Percentiles rank a stretch among this genome's conserved stretches.
phyloP scores from a whole-genome alignment of 2,888 invertebrate species.

The Apoderus coryli region DNA sequence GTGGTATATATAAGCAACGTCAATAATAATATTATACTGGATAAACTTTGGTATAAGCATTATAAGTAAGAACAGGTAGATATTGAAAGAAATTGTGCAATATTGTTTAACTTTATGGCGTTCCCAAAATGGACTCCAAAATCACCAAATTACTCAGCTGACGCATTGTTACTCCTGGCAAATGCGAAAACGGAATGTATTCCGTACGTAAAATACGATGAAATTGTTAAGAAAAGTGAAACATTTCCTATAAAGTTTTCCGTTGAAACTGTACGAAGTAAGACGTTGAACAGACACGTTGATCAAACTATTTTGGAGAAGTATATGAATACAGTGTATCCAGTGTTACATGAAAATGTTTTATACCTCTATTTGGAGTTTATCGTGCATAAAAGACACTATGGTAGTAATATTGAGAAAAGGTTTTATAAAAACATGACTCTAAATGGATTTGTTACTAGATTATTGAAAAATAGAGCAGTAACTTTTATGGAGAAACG shows the following conservation, averaged over 20 bases:
- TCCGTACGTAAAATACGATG: conserved; percentile 17
- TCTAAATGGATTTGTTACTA: conserved; percentile 35
- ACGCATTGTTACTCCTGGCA: too few species aligned
- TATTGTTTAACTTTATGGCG: too few species aligned
- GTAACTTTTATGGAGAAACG: conserved; percentile 31
- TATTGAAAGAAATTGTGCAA: too few species aligned
- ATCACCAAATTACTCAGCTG: too few species aligned
- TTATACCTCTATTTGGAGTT: conserved; percentile 47
- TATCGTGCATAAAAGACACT: conserved; percentile 43
- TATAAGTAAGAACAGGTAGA: too few species aligned
- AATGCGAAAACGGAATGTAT: too few species aligned
- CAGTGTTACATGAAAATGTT: conserved; percentile 51
- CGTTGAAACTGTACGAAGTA: conserved; percentile 27
- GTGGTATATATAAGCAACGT: too few species aligned
- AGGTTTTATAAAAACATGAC: conserved; percentile 27
- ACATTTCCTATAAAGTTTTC: conserved; percentile 32
- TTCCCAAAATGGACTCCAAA: too few species aligned
- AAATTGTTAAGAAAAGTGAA: conserved; percentile 28
- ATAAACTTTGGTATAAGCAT: too few species aligned
- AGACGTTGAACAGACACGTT: conserved; percentile 12
- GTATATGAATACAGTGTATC: conserved; percentile 47
- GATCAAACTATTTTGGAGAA: conserved; percentile 21
- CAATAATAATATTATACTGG: too few species aligned
- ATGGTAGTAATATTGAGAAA: conserved; percentile 22
- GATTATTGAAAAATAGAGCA: conserved; percentile 38